Evolutionary conservation across 2,888 invertebrate species (phyloP), one percentile per base, ranked within the genome.

Genomic region (Lithosia quadra): DNA sequence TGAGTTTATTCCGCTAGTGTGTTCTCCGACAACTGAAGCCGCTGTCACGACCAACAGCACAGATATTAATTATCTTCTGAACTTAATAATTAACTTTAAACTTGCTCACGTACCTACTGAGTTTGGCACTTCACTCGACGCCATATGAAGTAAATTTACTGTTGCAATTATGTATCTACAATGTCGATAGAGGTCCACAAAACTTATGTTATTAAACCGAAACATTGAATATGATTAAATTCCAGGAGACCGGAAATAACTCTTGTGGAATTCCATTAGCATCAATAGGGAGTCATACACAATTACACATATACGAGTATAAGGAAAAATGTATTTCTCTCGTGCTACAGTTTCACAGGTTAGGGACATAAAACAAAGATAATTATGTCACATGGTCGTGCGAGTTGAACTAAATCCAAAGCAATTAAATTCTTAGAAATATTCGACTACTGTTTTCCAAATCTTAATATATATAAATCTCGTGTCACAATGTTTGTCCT

Each of bases 11-110:
- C 74, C 63, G 65, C 69, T 64, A 67, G 71, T 69, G 70, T 72
- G 65, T 66, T 66, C 68, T 65, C 77, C 62, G 68, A 78, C 73
- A 76, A 74, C 76, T 75, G 74, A 72, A 72, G 67, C 70, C 60
- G 65, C 81, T 82, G 85, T 85, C 86, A 84, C 78, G 78, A 77
- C 76, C 88, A 87, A 83, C 80, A 80, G 78, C 78, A 83, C 80
- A 83, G 86, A 90, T 91, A 91, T 92, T 90, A 91, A 92, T 92
- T 91, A 91, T 90, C 89, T 87, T 86, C 84, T 80, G 80, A 90
- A 92, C 84, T 93, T 90, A 86, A 90, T 92, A 90, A 92, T 92
- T 90, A 92, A 91, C 89, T 92, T 90, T 87, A 85, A 89, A 92
- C 85, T 92, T 91, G 64, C 82, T 79, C 84, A 82, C 86, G n/a